These are phyloP conservation scores for Drosophila trapezifrons DNA, from an alignment of 1,140 invertebrate genomes.

Conservation along the genomic window DNA sequence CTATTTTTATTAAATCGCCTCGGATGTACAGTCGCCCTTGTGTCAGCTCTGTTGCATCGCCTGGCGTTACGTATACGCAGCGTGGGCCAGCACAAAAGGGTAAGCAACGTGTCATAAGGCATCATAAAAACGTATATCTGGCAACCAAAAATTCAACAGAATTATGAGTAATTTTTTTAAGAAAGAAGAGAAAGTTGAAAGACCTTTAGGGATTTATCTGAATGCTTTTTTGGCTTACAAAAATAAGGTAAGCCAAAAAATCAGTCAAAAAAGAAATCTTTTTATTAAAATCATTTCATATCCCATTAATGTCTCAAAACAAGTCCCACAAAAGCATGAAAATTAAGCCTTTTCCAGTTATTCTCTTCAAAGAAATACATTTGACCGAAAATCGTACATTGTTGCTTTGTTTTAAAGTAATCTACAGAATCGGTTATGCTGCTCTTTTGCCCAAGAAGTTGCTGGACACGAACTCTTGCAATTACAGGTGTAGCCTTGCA, in stretches of 20 bases:
- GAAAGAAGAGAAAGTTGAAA: too few species aligned
- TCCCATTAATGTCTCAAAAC: too few species aligned
- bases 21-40: constrained; percentile 25
- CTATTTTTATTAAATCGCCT: constrained; percentile 78
- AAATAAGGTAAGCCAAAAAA: too few species aligned
- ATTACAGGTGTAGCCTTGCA: constrained; percentile 11
- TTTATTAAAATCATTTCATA: too few species aligned
- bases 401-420: neutral
- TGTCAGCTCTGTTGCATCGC: constrained; percentile 34
- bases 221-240: too few species aligned
- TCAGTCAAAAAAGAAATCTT: too few species aligned
- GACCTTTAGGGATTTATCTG: too few species aligned
- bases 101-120: constrained; percentile 14
- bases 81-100: constrained; percentile 28
- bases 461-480: neutral
- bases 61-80: constrained; percentile 73
- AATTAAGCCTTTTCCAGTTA: too few species aligned
- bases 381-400: too few species aligned
- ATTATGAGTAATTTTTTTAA: constrained; percentile 17
- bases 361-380: too few species aligned
- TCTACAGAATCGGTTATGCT: neutral
- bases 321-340: too few species aligned
- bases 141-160: neutral
- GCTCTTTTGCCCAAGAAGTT: neutral
- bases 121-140: constrained; percentile 27